Evolutionary conservation across 1,140 invertebrate genomes (phyloP), one percentile per base, ranked within the genome.

Genomic region (Brachionus sp.): DNA sequence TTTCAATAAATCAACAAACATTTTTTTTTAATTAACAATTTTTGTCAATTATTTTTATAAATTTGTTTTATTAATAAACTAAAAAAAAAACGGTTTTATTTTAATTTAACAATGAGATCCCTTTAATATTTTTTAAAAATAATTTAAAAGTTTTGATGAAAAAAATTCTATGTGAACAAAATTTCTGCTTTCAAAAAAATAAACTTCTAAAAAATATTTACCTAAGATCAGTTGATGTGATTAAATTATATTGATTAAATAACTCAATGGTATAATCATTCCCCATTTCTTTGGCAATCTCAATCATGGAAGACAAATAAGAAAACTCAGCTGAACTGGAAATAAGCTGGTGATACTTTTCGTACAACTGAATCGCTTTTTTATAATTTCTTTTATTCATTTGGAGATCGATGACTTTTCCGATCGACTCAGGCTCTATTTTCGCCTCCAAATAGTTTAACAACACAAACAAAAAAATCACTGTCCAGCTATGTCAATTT

Each of bases 311-410:
- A n/a, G 66, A 70, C 7, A 70, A 9, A 39, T 70, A 70, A 9
- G 33, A 5, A 75, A 75, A 75, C 5, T 75, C 42, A 2, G 5
- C 2, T 5, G 42, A 75, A 16, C 5, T 75, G 3, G 70, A 33
- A 29, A 46, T 50, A 0, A 44, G 23, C 2, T 75, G 16, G n/a
- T 75, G 70, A 13, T 75, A 2, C 25, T 75, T 75, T 9, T 75
- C 70, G 25, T 46, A 75, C 19, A 75, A 46, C 6, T 75, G 39
- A 75, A 75, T 46, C 0, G 70, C 70, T 25, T 46, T 75, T 75
- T 75, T 75, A 29, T 46, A 75, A n/a, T n/a, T 75, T 75, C 42
- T 75, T 7, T 46, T 75, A 75, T 75, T 75, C 2, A 75, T 13
- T 50, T 75, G 70, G 6, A 75, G 25, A 75, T 75, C 70, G 25